These are phyloP conservation scores for Zootoca vivipara DNA, from an alignment of 2,113 vertebrate species.

Conservation along the genomic window DNA sequence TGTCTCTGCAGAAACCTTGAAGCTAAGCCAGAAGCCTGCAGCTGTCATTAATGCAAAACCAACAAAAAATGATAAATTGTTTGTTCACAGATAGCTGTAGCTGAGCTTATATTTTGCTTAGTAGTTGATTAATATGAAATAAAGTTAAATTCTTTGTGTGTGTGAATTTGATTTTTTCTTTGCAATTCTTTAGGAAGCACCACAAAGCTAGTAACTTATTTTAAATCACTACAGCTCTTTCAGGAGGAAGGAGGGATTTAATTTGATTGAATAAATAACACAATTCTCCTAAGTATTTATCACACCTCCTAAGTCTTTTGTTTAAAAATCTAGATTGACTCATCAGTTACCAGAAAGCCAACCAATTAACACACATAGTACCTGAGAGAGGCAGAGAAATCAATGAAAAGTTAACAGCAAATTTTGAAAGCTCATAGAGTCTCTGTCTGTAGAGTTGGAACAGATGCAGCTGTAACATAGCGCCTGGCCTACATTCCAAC, in stretches of 20 bases:
- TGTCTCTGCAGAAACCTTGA: constrained; percentile 43
- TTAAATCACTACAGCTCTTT: not conserved
- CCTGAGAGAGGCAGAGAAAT: not conserved
- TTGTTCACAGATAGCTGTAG: not conserved
- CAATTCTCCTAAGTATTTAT: not conserved
- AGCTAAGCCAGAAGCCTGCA: constrained; percentile 39
- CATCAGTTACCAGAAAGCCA: not conserved
- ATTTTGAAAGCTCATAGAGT: not conserved
- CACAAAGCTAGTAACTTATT: not conserved
- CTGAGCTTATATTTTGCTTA: not conserved
- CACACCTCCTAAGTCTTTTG: not conserved
- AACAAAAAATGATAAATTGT: not conserved
- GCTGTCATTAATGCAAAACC: constrained; percentile 21
- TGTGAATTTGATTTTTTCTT: no score
- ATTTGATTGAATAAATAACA: not conserved
- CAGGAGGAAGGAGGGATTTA: no score
- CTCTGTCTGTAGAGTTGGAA: no score
- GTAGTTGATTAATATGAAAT: not conserved
- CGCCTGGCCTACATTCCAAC: no score
- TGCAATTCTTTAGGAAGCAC: not conserved
- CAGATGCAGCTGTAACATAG: no score
- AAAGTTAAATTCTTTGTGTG: not conserved
- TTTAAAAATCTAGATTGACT: not conserved
- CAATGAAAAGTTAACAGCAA: not conserved
- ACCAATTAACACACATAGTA: not conserved